Evolutionary conservation across 2,797 vertebrate genomes (phyloP), one percentile per base, ranked within the genome.

Genomic region (Alauda arvensis): DNA sequence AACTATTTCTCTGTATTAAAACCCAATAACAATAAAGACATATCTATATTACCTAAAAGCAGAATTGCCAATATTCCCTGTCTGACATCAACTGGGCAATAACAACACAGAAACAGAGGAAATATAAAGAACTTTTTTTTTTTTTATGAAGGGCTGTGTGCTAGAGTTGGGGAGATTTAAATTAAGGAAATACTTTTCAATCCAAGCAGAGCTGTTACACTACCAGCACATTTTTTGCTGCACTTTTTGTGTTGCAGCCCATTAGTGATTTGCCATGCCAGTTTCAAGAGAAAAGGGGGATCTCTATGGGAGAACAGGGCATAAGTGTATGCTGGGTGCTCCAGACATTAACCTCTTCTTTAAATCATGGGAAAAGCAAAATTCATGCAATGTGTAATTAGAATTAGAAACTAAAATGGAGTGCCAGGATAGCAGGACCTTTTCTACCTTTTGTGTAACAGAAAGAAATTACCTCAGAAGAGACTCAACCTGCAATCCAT

Each of bases 91-190:
- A 77, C 18, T 13, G 18, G 6, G n/a, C 19, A 67, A 59, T 18
- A 67, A 33, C 10, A 66, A 66, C 20, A 52, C 12, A 60, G 18
- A 61, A 67, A 51, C 24, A 48, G 19, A 60, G 5, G 37, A 68
- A 83, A 63, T 26, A 31, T 23, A 66, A 61, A 56, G 1, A 21
- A 14, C 40, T 52, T 53, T 49, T 57, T 23, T 43, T 52, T 53
- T 46, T 53, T 23, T 1, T 4, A 37, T 69, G 61, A 72, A 70
- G 12, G 11, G 31, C 0, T 0, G 1, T 18, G 8, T 37, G 42
- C 14, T 52, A 66, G 51, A 56, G 6, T 31, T 82, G 6, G 8
- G 14, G 29, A 40, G 43, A 42, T 66, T 77, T 81, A 51, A 68
- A 56, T 42, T 8, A 42, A n/a, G 10, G 11, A 14, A 69, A 82